Evolutionary conservation across 2,888 invertebrate genomes (phyloP).

Genomic region (Strigamia maritima): DNA sequence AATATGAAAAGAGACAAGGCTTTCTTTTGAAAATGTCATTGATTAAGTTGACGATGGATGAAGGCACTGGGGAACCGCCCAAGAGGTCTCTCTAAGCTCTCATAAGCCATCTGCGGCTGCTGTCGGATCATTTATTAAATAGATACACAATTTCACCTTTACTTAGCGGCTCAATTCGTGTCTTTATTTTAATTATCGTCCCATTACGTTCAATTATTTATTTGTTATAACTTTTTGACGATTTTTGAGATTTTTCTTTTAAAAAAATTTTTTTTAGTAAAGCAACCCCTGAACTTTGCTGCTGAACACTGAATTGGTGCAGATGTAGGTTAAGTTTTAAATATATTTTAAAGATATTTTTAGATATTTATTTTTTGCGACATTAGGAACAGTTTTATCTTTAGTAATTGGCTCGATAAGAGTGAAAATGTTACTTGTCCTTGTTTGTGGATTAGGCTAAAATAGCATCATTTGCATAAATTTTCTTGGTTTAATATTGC

Average conservation of each 20-base stretch:
- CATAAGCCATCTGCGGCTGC: conserved; percentile 19
- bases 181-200: neutral
- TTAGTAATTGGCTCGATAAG: neutral
- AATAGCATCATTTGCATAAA: neutral
- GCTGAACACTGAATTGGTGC: neutral
- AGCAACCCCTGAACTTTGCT: neutral
- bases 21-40: conserved; percentile 22
- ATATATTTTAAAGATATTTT: neutral
- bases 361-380: neutral
- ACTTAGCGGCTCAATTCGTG: neutral
- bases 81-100: conserved; percentile 16
- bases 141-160: conserved; percentile 21
- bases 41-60: conserved; percentile 27
- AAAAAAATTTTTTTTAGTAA: neutral
- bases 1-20: conserved; percentile 24
- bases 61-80: conserved; percentile 16
- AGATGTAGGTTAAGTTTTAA: neutral
- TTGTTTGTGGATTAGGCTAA: neutral
- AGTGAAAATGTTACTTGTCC: neutral
- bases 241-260: neutral
- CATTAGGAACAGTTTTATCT: neutral
- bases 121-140: conserved; percentile 28
- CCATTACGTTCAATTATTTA: neutral
- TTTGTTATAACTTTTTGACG: neutral
- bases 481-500: neutral